Evolutionary conservation across 2,113 vertebrate genomes (phyloP).

Genomic region (Campylomormyrus numenius): DNA sequence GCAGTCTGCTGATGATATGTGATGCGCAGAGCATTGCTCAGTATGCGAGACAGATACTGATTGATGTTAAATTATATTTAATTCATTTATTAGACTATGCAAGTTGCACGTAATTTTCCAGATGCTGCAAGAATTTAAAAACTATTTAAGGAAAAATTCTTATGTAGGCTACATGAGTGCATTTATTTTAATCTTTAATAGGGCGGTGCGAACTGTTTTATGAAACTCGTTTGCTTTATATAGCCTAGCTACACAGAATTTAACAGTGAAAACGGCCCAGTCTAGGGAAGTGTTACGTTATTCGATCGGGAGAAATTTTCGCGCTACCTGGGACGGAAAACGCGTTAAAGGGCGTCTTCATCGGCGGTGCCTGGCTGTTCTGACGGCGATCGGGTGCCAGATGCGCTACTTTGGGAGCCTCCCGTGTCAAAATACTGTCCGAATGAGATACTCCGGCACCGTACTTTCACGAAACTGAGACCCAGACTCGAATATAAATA

Average conservation of each 20-base stretch:
- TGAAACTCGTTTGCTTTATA: not conserved
- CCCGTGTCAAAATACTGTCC: not conserved
- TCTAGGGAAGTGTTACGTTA: not conserved
- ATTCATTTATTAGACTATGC: not conserved
- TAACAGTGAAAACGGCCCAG: not conserved
- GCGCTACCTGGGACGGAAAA: too few relatives aligned
- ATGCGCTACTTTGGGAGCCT: not conserved
- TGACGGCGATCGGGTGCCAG: not conserved
- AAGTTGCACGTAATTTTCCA: not conserved
- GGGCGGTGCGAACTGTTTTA: not conserved
- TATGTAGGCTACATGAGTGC: not conserved
- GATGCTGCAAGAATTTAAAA: not conserved
- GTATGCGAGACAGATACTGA: not conserved
- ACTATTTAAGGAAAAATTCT: not conserved
- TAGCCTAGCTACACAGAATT: not conserved
- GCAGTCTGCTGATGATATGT: not conserved
- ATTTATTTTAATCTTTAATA: not conserved
- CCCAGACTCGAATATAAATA: not conserved
- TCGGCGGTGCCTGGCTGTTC: not conserved
- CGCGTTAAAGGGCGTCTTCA: not conserved
- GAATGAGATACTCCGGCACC: not conserved
- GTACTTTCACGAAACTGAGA: not conserved
- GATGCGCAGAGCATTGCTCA: not conserved
- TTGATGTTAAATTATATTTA: not conserved
- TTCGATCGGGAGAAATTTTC: not conserved